A percentile compares a stretch with the other conserved stretches of the same genome.
These are phyloP conservation scores for Diaprepes abbreviatus DNA, from an alignment of 2,888 invertebrate genomes.

Conservation along the genomic window DNA sequence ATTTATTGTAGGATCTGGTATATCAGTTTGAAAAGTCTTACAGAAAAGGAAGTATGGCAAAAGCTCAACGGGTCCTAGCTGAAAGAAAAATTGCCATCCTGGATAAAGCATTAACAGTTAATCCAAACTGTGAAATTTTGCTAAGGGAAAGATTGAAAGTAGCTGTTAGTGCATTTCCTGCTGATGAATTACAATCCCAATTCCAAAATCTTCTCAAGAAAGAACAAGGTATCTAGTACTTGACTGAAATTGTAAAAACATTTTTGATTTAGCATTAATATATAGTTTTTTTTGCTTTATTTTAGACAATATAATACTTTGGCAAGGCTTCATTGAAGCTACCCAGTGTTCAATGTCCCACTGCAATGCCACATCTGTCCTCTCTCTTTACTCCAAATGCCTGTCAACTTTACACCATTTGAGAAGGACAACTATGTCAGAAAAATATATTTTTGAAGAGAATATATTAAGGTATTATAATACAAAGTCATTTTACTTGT, in stretches of 20 bases:
- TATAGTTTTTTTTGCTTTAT: slow-evolving; percentile 14
- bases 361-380: slow-evolving; percentile 73
- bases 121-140: slow-evolving; percentile 70
- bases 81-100: slow-evolving; percentile 75
- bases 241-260: background rate
- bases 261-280: no score
- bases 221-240: slow-evolving; percentile 62
- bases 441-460: slow-evolving; percentile 63
- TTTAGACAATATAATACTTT: slow-evolving; percentile 65
- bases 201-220: slow-evolving; percentile 69
- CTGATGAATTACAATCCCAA: slow-evolving; percentile 72
- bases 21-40: slow-evolving; percentile 67
- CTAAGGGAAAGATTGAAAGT: slow-evolving; percentile 69
- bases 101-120: slow-evolving; percentile 73
- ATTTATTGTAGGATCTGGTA: slow-evolving; percentile 61
- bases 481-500: no score
- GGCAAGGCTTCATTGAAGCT: slow-evolving; percentile 71
- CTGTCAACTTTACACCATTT: slow-evolving; percentile 67
- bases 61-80: slow-evolving; percentile 65
- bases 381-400: slow-evolving; percentile 71
- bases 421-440: slow-evolving; percentile 61
- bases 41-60: slow-evolving; percentile 64
- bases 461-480: slow-evolving; percentile 63
- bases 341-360: slow-evolving; percentile 74
- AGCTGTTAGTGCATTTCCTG: slow-evolving; percentile 71